These are phyloP conservation scores for Drosophila insularis DNA, from an alignment of 1,140 invertebrate species.

Conservation along the genomic window DNA sequence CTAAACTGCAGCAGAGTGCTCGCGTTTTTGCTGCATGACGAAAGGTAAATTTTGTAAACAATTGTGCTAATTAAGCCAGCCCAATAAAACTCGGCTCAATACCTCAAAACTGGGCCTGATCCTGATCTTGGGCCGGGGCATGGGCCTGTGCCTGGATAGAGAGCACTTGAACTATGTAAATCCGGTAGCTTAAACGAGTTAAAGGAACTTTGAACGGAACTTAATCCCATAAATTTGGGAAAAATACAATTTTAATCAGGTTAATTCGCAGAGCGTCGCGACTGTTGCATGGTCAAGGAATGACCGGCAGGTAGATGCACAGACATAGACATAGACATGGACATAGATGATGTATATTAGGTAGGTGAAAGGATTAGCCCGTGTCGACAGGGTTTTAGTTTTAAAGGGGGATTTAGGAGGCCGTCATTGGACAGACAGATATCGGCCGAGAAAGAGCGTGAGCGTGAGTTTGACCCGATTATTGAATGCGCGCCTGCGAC, in stretches of 20 bases:
- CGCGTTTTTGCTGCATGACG: conserved; percentile 56
- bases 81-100: conserved; percentile 75
- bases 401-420: conserved; percentile 53
- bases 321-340: too few species aligned
- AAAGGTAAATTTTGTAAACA: conserved; percentile 82
- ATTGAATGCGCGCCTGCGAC: conserved; percentile 70
- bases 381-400: conserved; percentile 3
- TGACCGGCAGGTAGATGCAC: conserved; percentile 8
- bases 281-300: conserved; percentile 56
- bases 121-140: not conserved
- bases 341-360: not conserved
- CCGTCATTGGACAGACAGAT: conserved; percentile 14
- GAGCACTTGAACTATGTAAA: conserved; percentile 72
- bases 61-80: conserved; percentile 81
- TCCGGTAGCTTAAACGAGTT: conserved; percentile 82
- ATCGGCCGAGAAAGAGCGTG: too few species aligned
- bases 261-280: conserved; percentile 74
- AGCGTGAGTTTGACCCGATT: conserved; percentile 44
- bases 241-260: conserved; percentile 82
- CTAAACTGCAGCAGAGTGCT: not conserved
- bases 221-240: conserved; percentile 82
- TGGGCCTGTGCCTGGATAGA: conserved; percentile 13
- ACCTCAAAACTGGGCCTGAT: conserved; percentile 20
- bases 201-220: conserved; percentile 82
- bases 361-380: conserved; percentile 65